These are phyloP conservation scores for Platorchestia sp. DNA, from an alignment of 1,140 invertebrate species.

Conservation along the genomic window DNA sequence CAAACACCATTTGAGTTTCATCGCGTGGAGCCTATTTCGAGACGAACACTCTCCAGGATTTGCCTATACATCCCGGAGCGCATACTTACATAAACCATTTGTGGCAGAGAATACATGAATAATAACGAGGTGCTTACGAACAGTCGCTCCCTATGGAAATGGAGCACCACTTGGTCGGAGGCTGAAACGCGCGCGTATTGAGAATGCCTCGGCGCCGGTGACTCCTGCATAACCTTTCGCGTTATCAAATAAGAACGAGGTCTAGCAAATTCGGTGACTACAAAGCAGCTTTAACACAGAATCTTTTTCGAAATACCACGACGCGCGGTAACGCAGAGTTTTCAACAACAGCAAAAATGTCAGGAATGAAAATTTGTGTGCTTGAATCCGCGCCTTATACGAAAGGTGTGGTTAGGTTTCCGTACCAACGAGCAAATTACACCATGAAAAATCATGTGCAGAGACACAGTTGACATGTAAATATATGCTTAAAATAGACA, in stretches of 20 bases:
- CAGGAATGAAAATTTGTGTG: background rate
- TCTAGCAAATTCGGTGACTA: background rate
- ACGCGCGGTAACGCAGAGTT: background rate
- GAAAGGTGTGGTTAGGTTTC: no score
- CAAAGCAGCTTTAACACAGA: background rate
- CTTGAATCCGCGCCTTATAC: background rate
- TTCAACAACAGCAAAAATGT: background rate
- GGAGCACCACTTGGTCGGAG: constrained; percentile 17
- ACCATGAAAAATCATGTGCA: no score
- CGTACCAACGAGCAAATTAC: no score
- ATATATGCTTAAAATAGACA: no score
- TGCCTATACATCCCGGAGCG: background rate
- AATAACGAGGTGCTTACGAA: constrained; percentile 40
- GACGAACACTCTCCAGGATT: constrained; percentile 28
- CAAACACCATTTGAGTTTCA: background rate
- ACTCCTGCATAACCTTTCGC: background rate
- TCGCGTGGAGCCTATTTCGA: constrained; percentile 3
- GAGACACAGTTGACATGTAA: no score
- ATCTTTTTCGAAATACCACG: background rate
- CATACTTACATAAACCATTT: constrained; percentile 53
- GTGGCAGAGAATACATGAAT: constrained; percentile 45
- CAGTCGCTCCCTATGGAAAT: constrained; percentile 43
- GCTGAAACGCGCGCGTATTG: background rate
- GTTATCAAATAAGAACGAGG: background rate
- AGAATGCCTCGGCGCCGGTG: background rate